Conservation (phyloP, 2,888 invertebrate species). For the Drosophila falleni region DNA sequence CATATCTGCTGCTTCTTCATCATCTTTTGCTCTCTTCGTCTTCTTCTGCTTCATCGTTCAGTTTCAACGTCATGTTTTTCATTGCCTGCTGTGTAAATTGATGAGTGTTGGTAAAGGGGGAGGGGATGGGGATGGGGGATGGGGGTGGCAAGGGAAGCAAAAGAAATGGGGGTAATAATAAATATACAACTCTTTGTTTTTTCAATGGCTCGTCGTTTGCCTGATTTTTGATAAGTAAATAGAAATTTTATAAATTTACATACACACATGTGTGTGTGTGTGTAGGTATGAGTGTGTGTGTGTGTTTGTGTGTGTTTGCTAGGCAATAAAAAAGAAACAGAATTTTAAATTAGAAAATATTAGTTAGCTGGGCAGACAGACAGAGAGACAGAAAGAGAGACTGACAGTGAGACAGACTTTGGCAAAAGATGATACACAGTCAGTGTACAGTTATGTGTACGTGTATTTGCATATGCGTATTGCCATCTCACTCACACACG, state of each 20-base stretch:
- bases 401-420: constrained; percentile 19
- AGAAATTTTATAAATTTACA: constrained; percentile 80
- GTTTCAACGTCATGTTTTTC: constrained; percentile 45
- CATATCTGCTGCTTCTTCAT: constrained; percentile 45
- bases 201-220: constrained; percentile 63
- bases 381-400: constrained; percentile 25
- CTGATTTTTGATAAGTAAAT: constrained; percentile 81
- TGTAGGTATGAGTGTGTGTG: constrained; percentile 6
- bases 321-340: constrained; percentile 79
- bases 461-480: constrained; percentile 29
- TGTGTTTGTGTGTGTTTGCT: constrained; percentile 19
- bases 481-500: constrained; percentile 37
- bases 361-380: constrained; percentile 66
- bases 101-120: constrained; percentile 9
- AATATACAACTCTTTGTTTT: constrained; percentile 74
- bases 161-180: constrained; percentile 53
- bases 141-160: background rate
- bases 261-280: constrained; percentile 31
- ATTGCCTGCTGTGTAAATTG: constrained; percentile 51
- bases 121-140: background rate
- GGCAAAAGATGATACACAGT: constrained; percentile 24
- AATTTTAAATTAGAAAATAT: constrained; percentile 82
- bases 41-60: constrained; percentile 45
- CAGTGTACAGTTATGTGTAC: constrained; percentile 58
- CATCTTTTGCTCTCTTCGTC: constrained; percentile 37